phyloP scores from a whole-genome alignment of 2,113 vertebrate species.

The Cheirogaleus medius region DNA sequence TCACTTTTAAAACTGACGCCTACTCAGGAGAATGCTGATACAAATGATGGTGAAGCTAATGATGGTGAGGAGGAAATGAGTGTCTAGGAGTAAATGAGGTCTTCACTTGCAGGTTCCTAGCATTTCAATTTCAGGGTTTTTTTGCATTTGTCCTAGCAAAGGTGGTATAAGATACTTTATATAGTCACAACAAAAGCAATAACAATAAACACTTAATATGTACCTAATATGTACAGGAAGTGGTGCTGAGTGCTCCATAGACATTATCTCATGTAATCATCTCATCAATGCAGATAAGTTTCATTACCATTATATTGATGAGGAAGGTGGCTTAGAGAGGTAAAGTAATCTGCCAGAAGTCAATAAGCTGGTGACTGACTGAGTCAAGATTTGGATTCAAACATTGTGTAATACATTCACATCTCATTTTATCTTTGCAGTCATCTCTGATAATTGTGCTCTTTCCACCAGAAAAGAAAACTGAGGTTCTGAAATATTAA shows the following conservation, averaged over 20 bases:
- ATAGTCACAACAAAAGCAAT: neutral
- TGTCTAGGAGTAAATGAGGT: neutral
- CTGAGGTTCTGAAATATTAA: neutral
- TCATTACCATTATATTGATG: neutral
- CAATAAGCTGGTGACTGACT: neutral
- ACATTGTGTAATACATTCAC: neutral
- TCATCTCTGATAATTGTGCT: no score
- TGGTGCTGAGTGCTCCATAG: neutral
- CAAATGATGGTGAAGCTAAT: neutral
- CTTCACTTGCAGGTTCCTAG: neutral
- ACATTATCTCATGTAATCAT: neutral
- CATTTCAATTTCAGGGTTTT: neutral
- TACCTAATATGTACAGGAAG: neutral
- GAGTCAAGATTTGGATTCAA: neutral
- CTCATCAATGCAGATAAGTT: neutral
- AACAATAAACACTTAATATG: neutral
- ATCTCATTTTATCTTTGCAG: neutral
- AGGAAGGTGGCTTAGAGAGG: neutral
- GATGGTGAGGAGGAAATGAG: neutral
- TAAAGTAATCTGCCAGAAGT: neutral
- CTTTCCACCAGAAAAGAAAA: neutral
- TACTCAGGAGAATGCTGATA: neutral
- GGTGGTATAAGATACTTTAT: neutral
- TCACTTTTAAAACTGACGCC: neutral
- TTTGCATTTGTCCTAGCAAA: neutral